Percentiles rank a stretch among this genome's conserved stretches.
These are phyloP conservation scores for Scylla paramamosain DNA, from an alignment of 1,140 invertebrate species.

Conservation along the genomic window DNA sequence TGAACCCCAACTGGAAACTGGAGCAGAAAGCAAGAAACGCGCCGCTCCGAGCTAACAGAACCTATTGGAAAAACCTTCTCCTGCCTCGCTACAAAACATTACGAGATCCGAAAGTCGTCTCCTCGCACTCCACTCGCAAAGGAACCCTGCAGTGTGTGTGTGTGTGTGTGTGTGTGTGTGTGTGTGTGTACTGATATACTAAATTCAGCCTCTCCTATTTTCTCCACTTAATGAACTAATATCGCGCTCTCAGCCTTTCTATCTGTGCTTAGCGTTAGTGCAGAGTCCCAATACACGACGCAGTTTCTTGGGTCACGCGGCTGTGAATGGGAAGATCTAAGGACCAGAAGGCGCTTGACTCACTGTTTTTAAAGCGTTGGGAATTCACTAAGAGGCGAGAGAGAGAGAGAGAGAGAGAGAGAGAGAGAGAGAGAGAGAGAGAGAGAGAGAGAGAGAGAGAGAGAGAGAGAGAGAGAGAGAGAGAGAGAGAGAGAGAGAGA, in stretches of 20 bases:
- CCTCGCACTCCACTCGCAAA: not conserved
- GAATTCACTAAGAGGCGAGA: not conserved
- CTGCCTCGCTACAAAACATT: not conserved
- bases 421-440: not conserved
- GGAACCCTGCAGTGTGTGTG: not conserved
- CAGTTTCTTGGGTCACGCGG: not conserved
- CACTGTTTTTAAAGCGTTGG: not conserved
- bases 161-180: not conserved
- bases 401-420: not conserved
- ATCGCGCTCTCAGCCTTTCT: not conserved
- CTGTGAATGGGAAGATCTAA: not conserved
- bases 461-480: slow-evolving; percentile 20
- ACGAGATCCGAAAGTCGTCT: not conserved
- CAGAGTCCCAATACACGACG: not conserved
- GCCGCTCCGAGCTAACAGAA: not conserved
- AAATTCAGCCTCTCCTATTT: not conserved
- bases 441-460: slow-evolving; percentile 20
- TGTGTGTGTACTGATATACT: not conserved
- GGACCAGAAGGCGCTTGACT: not conserved
- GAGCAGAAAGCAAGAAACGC: not conserved
- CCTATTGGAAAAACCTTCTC: slow-evolving; percentile 1
- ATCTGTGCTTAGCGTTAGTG: slow-evolving; percentile 1
- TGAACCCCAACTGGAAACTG: not conserved
- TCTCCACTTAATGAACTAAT: not conserved
- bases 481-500: slow-evolving; percentile 11